These are phyloP conservation scores for Poicephalus gulielmi DNA, from an alignment of 2,113 vertebrate genomes.

Conservation along the genomic window DNA sequence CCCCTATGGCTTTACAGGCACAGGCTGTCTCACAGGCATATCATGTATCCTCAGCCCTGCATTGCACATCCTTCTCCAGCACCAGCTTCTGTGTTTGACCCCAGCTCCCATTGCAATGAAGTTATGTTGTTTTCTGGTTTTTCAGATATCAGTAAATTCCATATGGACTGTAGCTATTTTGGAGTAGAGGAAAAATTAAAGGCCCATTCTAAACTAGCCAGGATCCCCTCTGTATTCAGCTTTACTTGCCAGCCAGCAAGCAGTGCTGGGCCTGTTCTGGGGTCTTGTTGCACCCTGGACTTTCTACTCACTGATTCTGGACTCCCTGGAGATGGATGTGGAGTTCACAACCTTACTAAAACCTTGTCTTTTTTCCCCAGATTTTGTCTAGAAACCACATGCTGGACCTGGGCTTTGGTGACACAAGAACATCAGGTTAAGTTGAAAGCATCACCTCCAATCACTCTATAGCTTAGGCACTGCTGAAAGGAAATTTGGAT, in stretches of 20 bases:
- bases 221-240: neutral
- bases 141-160: neutral
- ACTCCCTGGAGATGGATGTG: neutral
- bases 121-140: neutral
- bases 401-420: no score
- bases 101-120: neutral
- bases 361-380: neutral
- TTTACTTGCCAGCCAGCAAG: neutral
- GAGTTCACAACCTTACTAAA: neutral
- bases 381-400: neutral
- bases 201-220: neutral
- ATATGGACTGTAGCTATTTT: neutral
- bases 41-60: fast-evolving
- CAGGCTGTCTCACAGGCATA: neutral
- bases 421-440: neutral
- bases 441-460: neutral
- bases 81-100: neutral
- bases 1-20: fast-evolving
- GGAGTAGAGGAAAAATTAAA: neutral
- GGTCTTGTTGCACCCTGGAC: neutral
- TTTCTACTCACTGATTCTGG: neutral
- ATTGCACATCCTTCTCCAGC: neutral
- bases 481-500: neutral
- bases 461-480: neutral
- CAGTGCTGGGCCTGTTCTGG: neutral